Percentiles rank a stretch among this genome's conserved stretches.
Conservation (phyloP, 2,797 vertebrate genomes). For the Spizella passerina region DNA sequence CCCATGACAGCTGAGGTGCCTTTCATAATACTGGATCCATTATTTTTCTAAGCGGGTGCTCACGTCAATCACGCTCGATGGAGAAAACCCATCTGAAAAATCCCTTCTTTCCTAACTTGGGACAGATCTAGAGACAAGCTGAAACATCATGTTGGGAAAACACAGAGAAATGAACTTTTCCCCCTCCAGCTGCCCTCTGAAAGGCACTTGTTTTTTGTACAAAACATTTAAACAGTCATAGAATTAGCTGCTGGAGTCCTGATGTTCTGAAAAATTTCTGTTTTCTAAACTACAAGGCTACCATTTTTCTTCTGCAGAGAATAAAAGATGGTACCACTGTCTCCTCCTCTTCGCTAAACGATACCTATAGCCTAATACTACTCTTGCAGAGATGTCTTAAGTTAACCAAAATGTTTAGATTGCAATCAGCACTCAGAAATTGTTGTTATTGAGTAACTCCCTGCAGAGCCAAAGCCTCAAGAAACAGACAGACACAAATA, state of each 20-base stretch:
- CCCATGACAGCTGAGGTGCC: neutral
- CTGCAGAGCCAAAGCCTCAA: constrained; percentile 29
- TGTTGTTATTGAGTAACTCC: constrained; percentile 4
- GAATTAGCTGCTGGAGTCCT: neutral
- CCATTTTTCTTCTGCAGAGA: neutral
- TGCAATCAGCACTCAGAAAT: constrained; percentile 9
- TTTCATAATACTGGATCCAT: neutral
- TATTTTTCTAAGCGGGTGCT: neutral
- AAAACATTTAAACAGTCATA: neutral
- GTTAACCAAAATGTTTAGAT: constrained; percentile 15
- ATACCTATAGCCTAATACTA: neutral
- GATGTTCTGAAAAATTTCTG: neutral
- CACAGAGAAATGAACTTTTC: neutral
- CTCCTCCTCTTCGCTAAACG: neutral
- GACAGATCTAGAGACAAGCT: neutral
- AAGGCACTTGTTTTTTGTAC: neutral
- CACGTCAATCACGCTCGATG: neutral
- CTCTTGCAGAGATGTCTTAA: neutral
- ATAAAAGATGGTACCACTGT: neutral
- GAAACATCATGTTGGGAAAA: neutral
- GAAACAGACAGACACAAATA: constrained; percentile 16
- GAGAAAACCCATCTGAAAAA: neutral
- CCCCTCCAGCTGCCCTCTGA: neutral
- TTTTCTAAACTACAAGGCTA: neutral
- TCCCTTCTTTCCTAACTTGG: neutral